phyloP scores from a whole-genome alignment of 1,140 invertebrate genomes.

The Conus ventricosus region DNA sequence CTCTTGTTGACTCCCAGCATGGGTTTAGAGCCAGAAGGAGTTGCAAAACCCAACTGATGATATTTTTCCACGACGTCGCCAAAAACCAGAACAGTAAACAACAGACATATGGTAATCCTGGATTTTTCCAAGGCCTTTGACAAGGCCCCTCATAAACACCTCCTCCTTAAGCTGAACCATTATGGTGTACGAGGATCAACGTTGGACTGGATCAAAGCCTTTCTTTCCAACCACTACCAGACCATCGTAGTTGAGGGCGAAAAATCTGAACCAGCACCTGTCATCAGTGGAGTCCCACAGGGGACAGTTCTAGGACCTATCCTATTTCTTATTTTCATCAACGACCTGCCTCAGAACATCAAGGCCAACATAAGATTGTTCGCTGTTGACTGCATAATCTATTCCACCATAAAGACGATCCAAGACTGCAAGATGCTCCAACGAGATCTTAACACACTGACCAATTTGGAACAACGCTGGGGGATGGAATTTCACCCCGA shows the following conservation, averaged over 20 bases:
- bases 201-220: too few species aligned
- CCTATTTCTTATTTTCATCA: slow-evolving; percentile 33
- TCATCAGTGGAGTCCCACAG: background rate
- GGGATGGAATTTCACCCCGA: slow-evolving; percentile 8
- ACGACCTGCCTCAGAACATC: slow-evolving; percentile 40
- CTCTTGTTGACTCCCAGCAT: too few species aligned
- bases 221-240: background rate
- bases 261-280: background rate
- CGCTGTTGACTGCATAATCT: slow-evolving; percentile 40
- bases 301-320: too few species aligned
- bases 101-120: too few species aligned
- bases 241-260: background rate
- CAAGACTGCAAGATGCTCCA: background rate
- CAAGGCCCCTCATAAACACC: too few species aligned
- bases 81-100: too few species aligned
- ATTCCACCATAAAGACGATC: background rate
- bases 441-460: background rate
- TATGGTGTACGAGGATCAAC: too few species aligned
- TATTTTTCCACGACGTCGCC: too few species aligned
- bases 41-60: too few species aligned
- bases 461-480: slow-evolving; percentile 37
- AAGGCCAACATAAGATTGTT: slow-evolving; percentile 40
- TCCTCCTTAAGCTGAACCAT: too few species aligned
- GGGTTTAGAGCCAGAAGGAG: too few species aligned
- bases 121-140: too few species aligned